These are phyloP conservation scores for Globodera rostochiensis DNA, from an alignment of 1,140 invertebrate genomes.

Conservation along the genomic window DNA sequence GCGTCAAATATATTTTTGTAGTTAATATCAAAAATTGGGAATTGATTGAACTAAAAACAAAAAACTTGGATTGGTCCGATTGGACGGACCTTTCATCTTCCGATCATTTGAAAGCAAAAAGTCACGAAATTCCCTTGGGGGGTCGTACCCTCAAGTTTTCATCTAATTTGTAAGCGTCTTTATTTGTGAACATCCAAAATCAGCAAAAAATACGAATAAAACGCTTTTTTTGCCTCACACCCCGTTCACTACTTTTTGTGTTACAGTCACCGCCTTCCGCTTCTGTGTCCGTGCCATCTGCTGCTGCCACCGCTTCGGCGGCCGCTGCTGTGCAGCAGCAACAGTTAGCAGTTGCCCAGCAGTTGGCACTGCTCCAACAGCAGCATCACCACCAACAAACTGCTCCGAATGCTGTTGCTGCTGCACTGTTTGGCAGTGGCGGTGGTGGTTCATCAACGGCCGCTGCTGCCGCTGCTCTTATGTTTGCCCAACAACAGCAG, in stretches of 20 bases:
- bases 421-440: constrained; percentile 9
- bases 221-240: constrained; percentile 18
- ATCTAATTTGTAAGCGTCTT: too few relatives aligned
- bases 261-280: constrained; percentile 25
- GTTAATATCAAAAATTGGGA: too few relatives aligned
- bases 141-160: too few relatives aligned
- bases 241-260: constrained; percentile 31
- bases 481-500: constrained; percentile 42
- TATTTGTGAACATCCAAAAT: not conserved
- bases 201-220: constrained; percentile 2
- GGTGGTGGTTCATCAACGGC: not conserved
- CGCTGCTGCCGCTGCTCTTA: constrained; percentile 21
- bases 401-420: constrained; percentile 19
- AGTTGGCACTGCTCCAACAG: constrained; percentile 33
- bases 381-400: constrained; percentile 35
- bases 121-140: too few relatives aligned
- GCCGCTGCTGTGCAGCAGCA: constrained; percentile 37
- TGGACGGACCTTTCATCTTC: too few relatives aligned
- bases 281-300: constrained; percentile 37
- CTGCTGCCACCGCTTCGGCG: constrained; percentile 38
- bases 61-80: too few relatives aligned
- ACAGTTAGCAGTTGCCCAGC: constrained; percentile 50
- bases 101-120: too few relatives aligned
- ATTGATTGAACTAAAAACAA: too few relatives aligned
- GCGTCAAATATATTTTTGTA: too few relatives aligned